Conservation (phyloP, 2,888 invertebrate genomes). For the Spilosoma lubricipeda region DNA sequence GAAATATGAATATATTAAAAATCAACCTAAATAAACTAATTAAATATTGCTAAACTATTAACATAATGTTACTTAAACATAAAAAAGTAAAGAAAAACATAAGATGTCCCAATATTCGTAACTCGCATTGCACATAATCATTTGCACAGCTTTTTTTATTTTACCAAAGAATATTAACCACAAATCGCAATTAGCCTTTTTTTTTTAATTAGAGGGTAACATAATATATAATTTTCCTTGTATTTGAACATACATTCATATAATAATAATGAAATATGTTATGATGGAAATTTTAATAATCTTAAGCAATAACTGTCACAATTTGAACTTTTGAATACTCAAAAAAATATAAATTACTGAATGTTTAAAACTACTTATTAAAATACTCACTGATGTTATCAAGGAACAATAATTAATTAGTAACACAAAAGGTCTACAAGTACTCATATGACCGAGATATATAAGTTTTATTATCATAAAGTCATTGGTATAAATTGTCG, state of each 20-base stretch:
- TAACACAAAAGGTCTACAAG: neutral
- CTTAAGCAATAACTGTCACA: neutral
- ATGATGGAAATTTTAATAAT: too few species aligned
- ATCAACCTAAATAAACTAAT: neutral
- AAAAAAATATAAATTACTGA: neutral
- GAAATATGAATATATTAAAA: neutral
- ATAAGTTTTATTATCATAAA: neutral
- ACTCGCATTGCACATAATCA: slow-evolving; percentile 1
- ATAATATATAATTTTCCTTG: neutral
- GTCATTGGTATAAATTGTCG: neutral
- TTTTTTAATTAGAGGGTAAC: too few species aligned
- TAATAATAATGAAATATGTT: too few species aligned
- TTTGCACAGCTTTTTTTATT: neutral
- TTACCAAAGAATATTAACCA: neutral
- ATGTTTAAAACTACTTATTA: neutral
- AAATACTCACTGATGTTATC: neutral
- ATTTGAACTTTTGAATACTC: too few species aligned
- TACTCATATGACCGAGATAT: neutral
- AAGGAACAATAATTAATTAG: neutral
- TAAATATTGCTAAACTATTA: neutral
- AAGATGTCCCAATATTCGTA: neutral
- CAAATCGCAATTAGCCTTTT: neutral
- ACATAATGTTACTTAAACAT: neutral
- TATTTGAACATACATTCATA: too few species aligned
- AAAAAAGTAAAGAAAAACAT: neutral